Conservation (phyloP, 2,797 vertebrate species). For the Phoeniculus purpureus region DNA sequence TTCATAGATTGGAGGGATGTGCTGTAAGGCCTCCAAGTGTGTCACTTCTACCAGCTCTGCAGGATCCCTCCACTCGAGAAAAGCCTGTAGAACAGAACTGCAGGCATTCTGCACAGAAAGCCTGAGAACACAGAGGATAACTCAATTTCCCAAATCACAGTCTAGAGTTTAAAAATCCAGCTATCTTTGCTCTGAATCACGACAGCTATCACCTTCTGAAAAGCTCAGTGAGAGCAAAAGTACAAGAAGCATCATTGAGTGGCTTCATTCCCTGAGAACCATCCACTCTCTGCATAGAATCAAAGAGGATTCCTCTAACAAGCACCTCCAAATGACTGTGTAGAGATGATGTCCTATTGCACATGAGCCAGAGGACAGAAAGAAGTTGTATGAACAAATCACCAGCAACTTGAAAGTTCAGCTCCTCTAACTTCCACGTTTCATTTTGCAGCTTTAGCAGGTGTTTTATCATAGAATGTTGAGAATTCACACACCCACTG, state of each 20-base stretch:
- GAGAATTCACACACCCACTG: too few relatives aligned
- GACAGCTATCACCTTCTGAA: neutral
- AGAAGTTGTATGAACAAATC: neutral
- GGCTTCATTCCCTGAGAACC: neutral
- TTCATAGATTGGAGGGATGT: neutral
- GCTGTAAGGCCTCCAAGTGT: neutral
- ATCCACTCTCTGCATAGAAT: neutral
- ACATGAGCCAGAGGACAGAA: neutral
- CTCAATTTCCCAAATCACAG: conserved; percentile 1
- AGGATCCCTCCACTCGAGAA: neutral
- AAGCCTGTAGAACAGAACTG: neutral
- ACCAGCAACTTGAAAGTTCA: neutral
- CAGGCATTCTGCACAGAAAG: conserved; percentile 13
- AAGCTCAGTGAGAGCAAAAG: neutral
- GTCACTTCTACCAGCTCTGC: neutral
- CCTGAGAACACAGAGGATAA: neutral
- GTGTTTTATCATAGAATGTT: too few relatives aligned
- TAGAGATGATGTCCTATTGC: neutral
- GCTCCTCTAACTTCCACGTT: too few relatives aligned
- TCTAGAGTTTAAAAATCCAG: neutral
- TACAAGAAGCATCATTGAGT: neutral
- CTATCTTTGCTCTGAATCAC: conserved; percentile 4
- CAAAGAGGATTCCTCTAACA: neutral
- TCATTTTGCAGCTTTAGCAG: too few relatives aligned
- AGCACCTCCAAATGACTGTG: neutral